phyloP scores from a whole-genome alignment of 2,888 invertebrate species.

The Nowickia ferox region DNA sequence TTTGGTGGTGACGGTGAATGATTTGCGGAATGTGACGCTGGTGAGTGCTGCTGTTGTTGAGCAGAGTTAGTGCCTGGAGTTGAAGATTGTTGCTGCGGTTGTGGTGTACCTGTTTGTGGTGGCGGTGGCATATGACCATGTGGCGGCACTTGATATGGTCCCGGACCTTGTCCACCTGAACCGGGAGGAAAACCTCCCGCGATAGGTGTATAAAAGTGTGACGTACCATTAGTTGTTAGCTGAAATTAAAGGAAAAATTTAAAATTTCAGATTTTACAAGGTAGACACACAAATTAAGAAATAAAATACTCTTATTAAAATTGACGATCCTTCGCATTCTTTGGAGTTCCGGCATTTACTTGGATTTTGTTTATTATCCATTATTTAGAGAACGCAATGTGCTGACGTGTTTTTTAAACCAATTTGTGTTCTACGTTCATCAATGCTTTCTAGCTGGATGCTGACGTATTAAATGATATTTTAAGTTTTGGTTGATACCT shows the following conservation, averaged over 20 bases:
- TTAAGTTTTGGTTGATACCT: not conserved
- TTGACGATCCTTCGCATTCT: not conserved
- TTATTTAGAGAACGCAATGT: not conserved
- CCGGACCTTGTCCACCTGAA: slow-evolving; percentile 82
- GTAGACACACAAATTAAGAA: not conserved
- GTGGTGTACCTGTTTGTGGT: slow-evolving; percentile 75
- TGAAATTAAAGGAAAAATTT: slow-evolving; percentile 79
- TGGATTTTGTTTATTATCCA: slow-evolving; percentile 36
- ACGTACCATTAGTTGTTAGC: slow-evolving; percentile 89
- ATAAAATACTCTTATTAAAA: slow-evolving; percentile 60
- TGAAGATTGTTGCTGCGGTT: slow-evolving; percentile 70
- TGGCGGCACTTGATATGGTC: slow-evolving; percentile 79
- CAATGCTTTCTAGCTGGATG: not conserved
- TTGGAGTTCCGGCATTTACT: slow-evolving; percentile 2
- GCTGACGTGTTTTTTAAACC: slow-evolving; percentile 59
- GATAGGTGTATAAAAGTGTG: slow-evolving; percentile 87
- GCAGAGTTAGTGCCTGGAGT: slow-evolving; percentile 50
- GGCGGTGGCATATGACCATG: slow-evolving; percentile 81
- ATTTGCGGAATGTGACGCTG: slow-evolving; percentile 85
- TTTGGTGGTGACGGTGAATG: slow-evolving; percentile 87
- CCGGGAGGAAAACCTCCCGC: slow-evolving; percentile 85
- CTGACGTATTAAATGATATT: not conserved
- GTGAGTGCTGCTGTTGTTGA: slow-evolving; percentile 78
- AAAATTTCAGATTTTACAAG: not conserved
- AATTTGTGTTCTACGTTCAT: not conserved